Base-by-base conservation (phyloP, 1,140 invertebrate genomes). In the Papilio dardanus region DNA sequence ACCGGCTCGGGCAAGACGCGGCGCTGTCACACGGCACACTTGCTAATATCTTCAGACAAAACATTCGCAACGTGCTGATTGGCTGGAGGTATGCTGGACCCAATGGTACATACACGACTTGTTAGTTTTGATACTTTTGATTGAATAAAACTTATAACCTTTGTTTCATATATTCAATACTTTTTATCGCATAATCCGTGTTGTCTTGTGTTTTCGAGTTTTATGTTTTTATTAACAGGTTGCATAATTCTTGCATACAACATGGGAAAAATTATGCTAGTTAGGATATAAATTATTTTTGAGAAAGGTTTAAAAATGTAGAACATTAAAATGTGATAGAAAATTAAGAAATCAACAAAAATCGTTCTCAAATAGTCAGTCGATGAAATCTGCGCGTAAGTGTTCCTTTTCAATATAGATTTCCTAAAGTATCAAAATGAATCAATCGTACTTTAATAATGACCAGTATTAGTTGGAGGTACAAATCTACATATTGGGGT, bases 401-500 rank as follows among this genome's bases (percentile, higher is more conserved):
- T 50, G n/a, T 85, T 83, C 84, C 86, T 86, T 80, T 84, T 78
- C 76, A 28, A 35, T 65, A 54, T 67, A 1, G 65, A n/a, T 66
- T 73, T 73, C 76, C 50, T 42, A 68, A 88, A 85, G 54, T 80
- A 85, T 84, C 84, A 92, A 88, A 58, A 37, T 16, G 3, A 7
- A 31, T 79, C 0, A 68, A 24, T 75, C 83, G 24, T 12, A n/a
- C 75, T 87, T 85, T 65, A 92, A 86, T 92, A 91, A 92, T 92
- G 91, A 92, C 89, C 90, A 84, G 79, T 74, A 83, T 74, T 76
- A 84, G 82, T 81, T 76, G 82, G 79, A 88, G 83, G 86, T 87
- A 87, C 86, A 87, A 86, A 92, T 92, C 90, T 92, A 90, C 91
- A 92, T 92, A 92, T 90, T 88, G 88, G 87, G 88, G 86, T 86